Evolutionary conservation across 2,797 vertebrate species (phyloP).

Genomic region (Telmatherina bonti): DNA sequence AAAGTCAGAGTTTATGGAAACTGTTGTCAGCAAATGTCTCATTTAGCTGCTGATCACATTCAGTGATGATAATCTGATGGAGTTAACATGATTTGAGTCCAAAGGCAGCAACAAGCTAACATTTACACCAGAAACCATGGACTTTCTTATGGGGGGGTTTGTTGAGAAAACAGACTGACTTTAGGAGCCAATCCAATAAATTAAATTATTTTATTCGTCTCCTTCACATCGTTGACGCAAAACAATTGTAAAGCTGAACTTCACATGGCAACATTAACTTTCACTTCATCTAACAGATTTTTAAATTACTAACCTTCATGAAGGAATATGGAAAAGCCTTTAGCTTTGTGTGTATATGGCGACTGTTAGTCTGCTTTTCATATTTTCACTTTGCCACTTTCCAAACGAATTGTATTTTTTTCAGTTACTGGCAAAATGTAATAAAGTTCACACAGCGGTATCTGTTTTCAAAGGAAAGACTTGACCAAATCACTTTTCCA

Average conservation of each 20-base stretch:
- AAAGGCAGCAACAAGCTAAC: too few relatives aligned
- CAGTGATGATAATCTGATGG: too few relatives aligned
- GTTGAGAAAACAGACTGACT: too few relatives aligned
- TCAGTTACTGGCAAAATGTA: conserved; percentile 14
- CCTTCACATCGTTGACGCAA: neutral
- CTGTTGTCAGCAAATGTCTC: too few relatives aligned
- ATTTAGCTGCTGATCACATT: too few relatives aligned
- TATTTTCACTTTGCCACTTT: neutral
- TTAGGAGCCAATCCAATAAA: too few relatives aligned
- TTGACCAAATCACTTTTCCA: conserved; percentile 44
- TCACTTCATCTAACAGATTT: neutral
- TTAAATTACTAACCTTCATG: neutral
- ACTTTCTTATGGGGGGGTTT: too few relatives aligned
- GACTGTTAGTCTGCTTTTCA: neutral
- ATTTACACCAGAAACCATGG: too few relatives aligned
- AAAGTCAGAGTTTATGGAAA: too few relatives aligned
- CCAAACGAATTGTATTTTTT: conserved; percentile 18
- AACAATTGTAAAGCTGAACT: neutral
- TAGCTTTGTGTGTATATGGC: too few relatives aligned
- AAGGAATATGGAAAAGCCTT: neutral
- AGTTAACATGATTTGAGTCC: too few relatives aligned
- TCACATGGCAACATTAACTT: neutral
- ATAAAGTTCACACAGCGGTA: conserved; percentile 42
- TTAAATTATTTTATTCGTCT: neutral
- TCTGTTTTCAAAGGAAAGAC: conserved; percentile 56